These are phyloP conservation scores for Callaeas wilsoni DNA, from an alignment of 2,113 vertebrate genomes.

Conservation along the genomic window DNA sequence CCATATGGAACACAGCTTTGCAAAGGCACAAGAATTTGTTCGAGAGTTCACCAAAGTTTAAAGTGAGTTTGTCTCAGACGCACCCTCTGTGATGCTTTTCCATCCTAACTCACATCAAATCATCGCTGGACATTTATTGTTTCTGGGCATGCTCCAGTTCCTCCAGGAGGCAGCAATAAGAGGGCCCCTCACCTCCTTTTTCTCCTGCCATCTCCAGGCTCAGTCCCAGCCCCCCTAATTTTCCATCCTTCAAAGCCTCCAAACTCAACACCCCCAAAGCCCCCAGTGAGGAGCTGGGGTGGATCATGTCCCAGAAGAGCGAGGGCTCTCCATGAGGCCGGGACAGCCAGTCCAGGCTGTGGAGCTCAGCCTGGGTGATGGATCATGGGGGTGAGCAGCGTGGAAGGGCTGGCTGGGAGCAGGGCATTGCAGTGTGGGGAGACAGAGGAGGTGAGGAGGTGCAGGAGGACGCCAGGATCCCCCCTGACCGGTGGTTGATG, in stretches of 20 bases:
- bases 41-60: constrained; percentile 8
- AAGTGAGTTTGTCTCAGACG: constrained; percentile 9
- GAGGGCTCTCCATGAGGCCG: background rate
- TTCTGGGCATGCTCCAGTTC: constrained; percentile 59
- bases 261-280: background rate
- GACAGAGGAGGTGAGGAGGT: background rate
- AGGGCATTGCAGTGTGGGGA: background rate
- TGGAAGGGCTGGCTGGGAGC: background rate
- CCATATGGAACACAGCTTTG: constrained; percentile 28
- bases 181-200: constrained; percentile 23
- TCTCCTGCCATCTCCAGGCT: background rate
- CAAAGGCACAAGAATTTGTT: constrained; percentile 14
- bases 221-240: background rate
- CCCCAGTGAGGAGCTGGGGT: background rate
- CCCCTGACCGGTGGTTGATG: background rate
- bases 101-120: constrained; percentile 47
- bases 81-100: constrained; percentile 45
- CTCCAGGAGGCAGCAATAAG: constrained; percentile 24
- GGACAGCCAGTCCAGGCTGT: background rate
- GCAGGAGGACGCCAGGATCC: background rate
- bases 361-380: background rate
- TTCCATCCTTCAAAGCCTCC: background rate
- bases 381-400: background rate
- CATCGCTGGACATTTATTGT: constrained; percentile 53
- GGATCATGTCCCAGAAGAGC: background rate